A percentile compares a stretch with the other conserved stretches of the same genome.
These are phyloP conservation scores for Tetragonisca angustula DNA, from an alignment of 2,888 invertebrate species.

Conservation along the genomic window DNA sequence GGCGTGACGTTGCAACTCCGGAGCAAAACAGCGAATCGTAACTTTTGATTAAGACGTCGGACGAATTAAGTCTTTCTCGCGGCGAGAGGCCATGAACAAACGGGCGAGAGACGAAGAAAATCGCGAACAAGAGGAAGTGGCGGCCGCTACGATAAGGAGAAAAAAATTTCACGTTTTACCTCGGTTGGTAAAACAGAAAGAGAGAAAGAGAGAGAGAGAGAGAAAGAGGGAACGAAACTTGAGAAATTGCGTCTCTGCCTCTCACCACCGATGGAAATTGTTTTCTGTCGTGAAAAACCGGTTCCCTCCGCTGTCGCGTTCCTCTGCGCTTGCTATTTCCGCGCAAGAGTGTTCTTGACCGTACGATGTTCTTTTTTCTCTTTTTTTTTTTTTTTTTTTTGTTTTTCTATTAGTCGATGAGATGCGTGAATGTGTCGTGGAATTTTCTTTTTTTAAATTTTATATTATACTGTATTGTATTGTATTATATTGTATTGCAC, in stretches of 20 bases:
- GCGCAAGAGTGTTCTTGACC: slow-evolving; percentile 29
- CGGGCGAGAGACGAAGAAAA: background rate
- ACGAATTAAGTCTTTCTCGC: slow-evolving; percentile 59
- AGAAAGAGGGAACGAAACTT: slow-evolving; percentile 45
- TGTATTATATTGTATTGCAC: no score
- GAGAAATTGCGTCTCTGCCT: slow-evolving; percentile 25
- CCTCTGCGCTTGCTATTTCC: slow-evolving; percentile 10
- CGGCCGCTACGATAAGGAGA: background rate
- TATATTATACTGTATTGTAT: no score
- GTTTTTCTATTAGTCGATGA: no score
- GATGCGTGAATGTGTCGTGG: no score
- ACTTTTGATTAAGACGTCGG: slow-evolving; percentile 69
- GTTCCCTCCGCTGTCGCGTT: slow-evolving; percentile 35
- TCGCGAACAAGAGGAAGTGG: background rate
- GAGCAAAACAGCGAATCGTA: slow-evolving; percentile 62
- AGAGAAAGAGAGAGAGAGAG: background rate
- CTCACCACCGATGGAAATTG: slow-evolving; percentile 40
- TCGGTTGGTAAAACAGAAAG: background rate
- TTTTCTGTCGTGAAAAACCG: slow-evolving; percentile 46
- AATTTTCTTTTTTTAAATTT: no score
- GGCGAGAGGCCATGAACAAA: background rate
- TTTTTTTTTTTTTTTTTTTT: no score
- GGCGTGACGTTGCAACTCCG: slow-evolving; percentile 56
- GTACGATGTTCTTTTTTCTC: slow-evolving; percentile 16
- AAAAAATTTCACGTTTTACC: slow-evolving; percentile 41